Conservation (phyloP, 2,113 vertebrate genomes). For the Pardalotus punctatus region DNA sequence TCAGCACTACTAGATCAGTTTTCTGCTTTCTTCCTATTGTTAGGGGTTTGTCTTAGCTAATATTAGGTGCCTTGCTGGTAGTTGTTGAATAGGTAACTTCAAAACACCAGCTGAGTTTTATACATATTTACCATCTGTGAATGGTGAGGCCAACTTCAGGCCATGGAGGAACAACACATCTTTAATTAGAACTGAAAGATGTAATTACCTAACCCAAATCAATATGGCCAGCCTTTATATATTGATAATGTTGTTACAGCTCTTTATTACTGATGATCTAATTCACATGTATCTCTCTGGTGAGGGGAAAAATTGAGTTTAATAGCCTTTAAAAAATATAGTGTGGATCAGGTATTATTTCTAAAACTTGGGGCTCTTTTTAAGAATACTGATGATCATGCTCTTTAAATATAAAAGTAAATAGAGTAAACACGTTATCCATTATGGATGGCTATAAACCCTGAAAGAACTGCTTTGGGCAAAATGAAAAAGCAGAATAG, state of each 20-base stretch:
- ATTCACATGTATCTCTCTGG: background rate
- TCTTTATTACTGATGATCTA: background rate
- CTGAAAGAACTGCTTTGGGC: background rate
- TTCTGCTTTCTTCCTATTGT: background rate
- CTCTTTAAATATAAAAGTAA: background rate
- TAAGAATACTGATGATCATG: background rate
- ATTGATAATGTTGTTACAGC: background rate
- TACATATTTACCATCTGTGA: background rate
- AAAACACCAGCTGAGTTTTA: background rate
- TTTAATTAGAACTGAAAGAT: background rate
- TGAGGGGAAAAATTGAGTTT: fast-evolving
- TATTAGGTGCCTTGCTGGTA: background rate
- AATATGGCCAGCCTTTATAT: background rate
- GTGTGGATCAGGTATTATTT: background rate
- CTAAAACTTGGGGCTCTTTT: background rate
- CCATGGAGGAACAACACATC: background rate
- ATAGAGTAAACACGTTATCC: background rate
- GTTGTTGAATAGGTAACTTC: background rate
- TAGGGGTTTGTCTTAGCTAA: background rate
- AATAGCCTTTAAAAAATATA: background rate
- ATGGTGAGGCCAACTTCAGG: background rate
- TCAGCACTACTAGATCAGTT: background rate
- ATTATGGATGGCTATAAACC: background rate
- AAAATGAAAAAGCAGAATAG: background rate
- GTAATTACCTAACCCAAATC: background rate